These are phyloP conservation scores for Scaptomyza cyrtandrae DNA, from an alignment of 2,888 invertebrate genomes.

Conservation along the genomic window DNA sequence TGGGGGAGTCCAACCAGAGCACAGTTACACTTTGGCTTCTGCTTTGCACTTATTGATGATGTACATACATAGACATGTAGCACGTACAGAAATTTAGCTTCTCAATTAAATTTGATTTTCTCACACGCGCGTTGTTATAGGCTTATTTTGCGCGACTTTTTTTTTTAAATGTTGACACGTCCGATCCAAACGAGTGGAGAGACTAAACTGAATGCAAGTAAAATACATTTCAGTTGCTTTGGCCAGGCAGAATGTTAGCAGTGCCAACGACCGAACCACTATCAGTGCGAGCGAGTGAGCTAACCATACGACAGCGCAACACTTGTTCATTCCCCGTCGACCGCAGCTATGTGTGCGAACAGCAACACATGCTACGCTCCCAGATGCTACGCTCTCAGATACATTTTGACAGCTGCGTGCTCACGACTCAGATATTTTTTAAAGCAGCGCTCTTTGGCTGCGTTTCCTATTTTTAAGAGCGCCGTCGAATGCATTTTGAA, in stretches of 20 bases:
- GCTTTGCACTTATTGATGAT: constrained; percentile 46
- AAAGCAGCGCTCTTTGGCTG: constrained; percentile 20
- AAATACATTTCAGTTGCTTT: constrained; percentile 36
- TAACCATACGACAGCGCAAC: constrained; percentile 28
- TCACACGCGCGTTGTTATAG: constrained; percentile 64
- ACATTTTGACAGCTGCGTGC: constrained; percentile 7
- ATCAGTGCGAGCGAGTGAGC: constrained; percentile 37
- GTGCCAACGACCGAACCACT: constrained; percentile 45
- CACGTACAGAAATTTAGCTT: constrained; percentile 59
- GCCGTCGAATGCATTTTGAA: not conserved
- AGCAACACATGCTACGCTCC: constrained; percentile 21
- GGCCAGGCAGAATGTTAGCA: constrained; percentile 40
- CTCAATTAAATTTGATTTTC: constrained; percentile 72
- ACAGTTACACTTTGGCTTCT: constrained; percentile 58
- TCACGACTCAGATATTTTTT: constrained; percentile 37
- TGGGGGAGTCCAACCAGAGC: constrained; percentile 35
- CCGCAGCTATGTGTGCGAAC: constrained; percentile 37
- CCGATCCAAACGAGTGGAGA: constrained; percentile 56
- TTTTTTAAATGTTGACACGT: constrained; percentile 48
- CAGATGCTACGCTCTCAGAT: constrained; percentile 25
- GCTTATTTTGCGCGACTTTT: constrained; percentile 61
- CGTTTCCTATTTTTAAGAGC: constrained; percentile 26
- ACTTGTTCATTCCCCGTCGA: constrained; percentile 45
- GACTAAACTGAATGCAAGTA: constrained; percentile 58
- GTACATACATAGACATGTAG: constrained; percentile 18